Evolutionary conservation across 2,888 invertebrate genomes (phyloP).

Genomic region (Xestia xanthographa): DNA sequence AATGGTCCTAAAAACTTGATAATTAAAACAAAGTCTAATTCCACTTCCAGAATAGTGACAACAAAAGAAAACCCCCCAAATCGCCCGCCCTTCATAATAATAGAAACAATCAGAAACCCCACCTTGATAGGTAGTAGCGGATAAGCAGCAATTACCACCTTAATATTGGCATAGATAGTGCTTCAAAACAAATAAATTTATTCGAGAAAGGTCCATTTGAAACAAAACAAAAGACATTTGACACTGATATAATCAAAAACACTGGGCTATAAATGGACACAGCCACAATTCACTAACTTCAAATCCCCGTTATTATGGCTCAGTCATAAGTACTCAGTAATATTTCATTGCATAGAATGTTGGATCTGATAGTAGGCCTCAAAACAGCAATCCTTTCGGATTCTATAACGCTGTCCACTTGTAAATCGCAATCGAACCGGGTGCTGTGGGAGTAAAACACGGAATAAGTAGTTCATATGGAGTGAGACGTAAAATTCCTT

Average conservation of each 20-base stretch:
- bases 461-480: conserved; percentile 48
- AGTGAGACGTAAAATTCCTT: neutral
- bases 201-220: conserved; percentile 31
- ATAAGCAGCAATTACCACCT: conserved; percentile 7
- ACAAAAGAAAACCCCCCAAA: neutral
- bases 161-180: conserved; percentile 1
- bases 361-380: conserved; percentile 65
- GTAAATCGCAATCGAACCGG: conserved; percentile 75
- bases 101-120: neutral
- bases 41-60: neutral
- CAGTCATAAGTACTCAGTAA: conserved; percentile 31
- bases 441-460: conserved; percentile 76
- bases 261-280: conserved; percentile 32
- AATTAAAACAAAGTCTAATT: neutral
- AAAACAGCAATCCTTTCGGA: conserved; percentile 66
- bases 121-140: neutral
- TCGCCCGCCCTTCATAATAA: neutral
- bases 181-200: conserved; percentile 24
- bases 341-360: conserved; percentile 53
- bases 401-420: conserved; percentile 60
- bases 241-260: conserved; percentile 51
- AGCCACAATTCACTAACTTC: conserved; percentile 40
- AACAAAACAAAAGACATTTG: conserved; percentile 46
- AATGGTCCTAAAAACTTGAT: neutral
- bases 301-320: conserved; percentile 51